Evolutionary conservation across 2,113 vertebrate species (phyloP).

Genomic region (Cricetomys ansorgei): DNA sequence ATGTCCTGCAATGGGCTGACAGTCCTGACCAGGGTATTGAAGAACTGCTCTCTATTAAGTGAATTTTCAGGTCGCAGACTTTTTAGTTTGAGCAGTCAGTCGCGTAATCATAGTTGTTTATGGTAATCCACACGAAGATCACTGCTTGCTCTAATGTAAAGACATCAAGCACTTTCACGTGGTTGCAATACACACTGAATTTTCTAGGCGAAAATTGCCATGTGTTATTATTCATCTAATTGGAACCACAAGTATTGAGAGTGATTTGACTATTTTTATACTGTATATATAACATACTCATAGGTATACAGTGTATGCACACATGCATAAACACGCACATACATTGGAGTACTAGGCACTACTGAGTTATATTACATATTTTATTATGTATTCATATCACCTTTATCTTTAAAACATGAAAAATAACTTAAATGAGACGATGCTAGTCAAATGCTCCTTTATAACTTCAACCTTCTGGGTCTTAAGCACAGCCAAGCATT

Average conservation of each 20-base stretch:
- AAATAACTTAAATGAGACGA: neutral
- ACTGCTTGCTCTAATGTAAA: constrained; percentile 31
- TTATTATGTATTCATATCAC: neutral
- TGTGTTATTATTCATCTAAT: neutral
- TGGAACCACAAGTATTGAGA: constrained; percentile 5
- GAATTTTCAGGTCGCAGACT: constrained; percentile 7
- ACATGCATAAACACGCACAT: neutral
- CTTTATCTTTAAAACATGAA: constrained; percentile 9
- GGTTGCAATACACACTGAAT: neutral
- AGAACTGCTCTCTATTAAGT: neutral
- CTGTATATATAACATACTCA: neutral
- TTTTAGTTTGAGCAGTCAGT: neutral
- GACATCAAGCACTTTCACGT: neutral
- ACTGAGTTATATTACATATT: neutral
- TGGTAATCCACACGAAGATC: neutral
- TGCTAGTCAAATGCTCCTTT: neutral
- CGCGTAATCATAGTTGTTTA: neutral
- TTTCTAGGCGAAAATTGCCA: constrained; percentile 38
- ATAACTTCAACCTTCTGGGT: neutral
- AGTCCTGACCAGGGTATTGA: neutral
- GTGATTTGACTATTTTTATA: neutral
- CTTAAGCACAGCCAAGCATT: neutral
- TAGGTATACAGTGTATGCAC: neutral
- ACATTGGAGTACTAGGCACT: neutral
- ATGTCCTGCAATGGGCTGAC: neutral